A percentile compares a stretch with the other conserved stretches of the same genome.
These are phyloP conservation scores for Epinotia bilunana DNA, from an alignment of 2,888 invertebrate species.

Conservation along the genomic window DNA sequence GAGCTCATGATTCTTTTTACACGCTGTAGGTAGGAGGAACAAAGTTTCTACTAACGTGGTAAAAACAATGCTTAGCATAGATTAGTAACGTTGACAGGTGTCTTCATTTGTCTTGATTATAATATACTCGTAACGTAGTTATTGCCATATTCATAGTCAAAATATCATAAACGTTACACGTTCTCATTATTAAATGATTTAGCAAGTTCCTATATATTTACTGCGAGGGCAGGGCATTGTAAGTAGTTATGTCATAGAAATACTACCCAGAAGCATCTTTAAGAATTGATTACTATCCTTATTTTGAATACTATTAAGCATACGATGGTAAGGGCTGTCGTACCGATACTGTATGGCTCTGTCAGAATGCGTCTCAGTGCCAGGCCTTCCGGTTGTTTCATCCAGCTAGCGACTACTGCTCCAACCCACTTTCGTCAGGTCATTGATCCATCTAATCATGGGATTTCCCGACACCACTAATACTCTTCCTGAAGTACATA, in stretches of 20 bases:
- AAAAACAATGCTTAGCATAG: not conserved
- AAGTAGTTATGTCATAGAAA: not conserved
- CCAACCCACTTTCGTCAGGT: slow-evolving; percentile 67
- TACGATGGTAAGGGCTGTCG: slow-evolving; percentile 42
- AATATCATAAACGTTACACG: too few relatives aligned
- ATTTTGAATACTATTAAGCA: slow-evolving; percentile 1
- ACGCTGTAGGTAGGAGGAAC: not conserved
- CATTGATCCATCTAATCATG: slow-evolving; percentile 63
- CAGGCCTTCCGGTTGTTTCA: slow-evolving; percentile 66
- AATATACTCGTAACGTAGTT: not conserved
- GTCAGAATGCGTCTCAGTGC: slow-evolving; percentile 62
- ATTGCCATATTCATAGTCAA: too few relatives aligned
- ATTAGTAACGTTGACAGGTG: not conserved
- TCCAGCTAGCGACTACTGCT: slow-evolving; percentile 56
- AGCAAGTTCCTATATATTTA: too few relatives aligned
- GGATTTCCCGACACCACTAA: slow-evolving; percentile 28
- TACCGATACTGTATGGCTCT: slow-evolving; percentile 55
- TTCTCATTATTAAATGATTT: too few relatives aligned
- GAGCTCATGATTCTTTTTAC: not conserved
- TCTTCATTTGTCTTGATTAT: not conserved
- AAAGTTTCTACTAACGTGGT: not conserved
- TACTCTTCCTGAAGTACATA: not conserved
- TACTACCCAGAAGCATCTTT: not conserved
- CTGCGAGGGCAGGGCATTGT: too few relatives aligned
- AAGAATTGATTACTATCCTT: not conserved